These are phyloP conservation scores for Unio delphinus DNA, from an alignment of 2,888 invertebrate species.

Conservation along the genomic window DNA sequence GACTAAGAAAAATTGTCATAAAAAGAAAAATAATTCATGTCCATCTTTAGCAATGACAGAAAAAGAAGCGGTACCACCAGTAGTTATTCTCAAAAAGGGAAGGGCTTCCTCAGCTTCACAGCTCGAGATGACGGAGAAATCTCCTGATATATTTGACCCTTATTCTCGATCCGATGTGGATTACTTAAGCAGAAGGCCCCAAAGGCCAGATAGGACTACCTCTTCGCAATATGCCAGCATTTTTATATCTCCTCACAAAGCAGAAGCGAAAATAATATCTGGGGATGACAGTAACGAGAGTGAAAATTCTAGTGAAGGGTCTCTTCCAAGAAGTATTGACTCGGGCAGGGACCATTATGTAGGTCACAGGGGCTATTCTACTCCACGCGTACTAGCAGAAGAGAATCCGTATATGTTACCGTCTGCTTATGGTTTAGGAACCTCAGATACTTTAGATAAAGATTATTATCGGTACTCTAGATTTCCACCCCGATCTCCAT, in stretches of 20 bases:
- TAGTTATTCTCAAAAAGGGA: conserved; percentile 67
- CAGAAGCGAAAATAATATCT: conserved; percentile 60
- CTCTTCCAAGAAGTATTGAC: conserved; percentile 58
- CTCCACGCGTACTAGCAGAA: neutral
- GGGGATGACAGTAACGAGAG: conserved; percentile 56
- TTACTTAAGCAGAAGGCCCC: conserved; percentile 43
- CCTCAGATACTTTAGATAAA: too few species aligned
- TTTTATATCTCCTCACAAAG: conserved; percentile 62
- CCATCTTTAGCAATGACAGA: conserved; percentile 64
- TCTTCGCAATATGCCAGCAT: conserved; percentile 63
- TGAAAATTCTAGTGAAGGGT: conserved; percentile 62
- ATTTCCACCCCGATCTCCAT: conserved; percentile 26
- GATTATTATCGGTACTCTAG: too few species aligned
- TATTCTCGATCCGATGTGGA: conserved; percentile 44
- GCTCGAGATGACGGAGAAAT: conserved; percentile 65
- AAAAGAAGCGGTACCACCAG: conserved; percentile 57
- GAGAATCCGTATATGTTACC: too few species aligned
- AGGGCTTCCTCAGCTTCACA: conserved; percentile 63
- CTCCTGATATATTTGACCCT: conserved; percentile 58
- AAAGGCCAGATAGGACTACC: conserved; percentile 39
- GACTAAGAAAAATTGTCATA: conserved; percentile 60
- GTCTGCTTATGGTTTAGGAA: too few species aligned
- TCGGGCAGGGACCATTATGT: conserved; percentile 53
- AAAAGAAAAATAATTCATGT: conserved; percentile 64
- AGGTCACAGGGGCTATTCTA: conserved; percentile 44